Evolutionary conservation across 2,113 vertebrate genomes (phyloP), one percentile per base, ranked within the genome.

Genomic region (Actenoides lindsayi): DNA sequence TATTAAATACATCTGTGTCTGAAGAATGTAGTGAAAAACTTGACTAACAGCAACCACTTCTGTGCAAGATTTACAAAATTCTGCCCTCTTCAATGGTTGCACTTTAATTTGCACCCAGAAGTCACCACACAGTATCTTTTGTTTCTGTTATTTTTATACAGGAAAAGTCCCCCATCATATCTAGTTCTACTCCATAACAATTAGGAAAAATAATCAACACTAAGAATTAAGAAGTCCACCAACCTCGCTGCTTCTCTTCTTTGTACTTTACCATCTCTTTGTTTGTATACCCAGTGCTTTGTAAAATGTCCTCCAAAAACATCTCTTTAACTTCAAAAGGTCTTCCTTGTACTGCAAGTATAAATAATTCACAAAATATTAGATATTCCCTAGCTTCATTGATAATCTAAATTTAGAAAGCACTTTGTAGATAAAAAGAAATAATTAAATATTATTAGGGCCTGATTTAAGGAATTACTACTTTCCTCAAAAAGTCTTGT

Each of bases 241-340:
- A 97, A 99, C 99, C 98, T 98, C 73, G 98, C 60, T 99, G 98
- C 62, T 98, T 98, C 94, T 99, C 98, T 62, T 98, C 98, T 94
- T 98, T 98, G 97, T 98, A 99, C 90, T 99, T 99, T 9, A 89
- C 54, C 98, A 99, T 98, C 87, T 98, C 98, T 95, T 98, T 98
- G 67, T 98, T 99, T 92, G 97, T 98, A 92, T 99, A 99, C 9
- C 98, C 98, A 25, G 99, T 99, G 67, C 98, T 98, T 94, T 97
- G 98, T 95, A 99, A 98, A 93, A 99, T 97, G 84, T 99, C 99
- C 97, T 99, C 99, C 90, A 99, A 90, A 98, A 99, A 99, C 94
- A 99, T 94, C 90, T 99, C 98, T 90, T 99, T 99, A 79, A 99
- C 99, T 90, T 99, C 99, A 98, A 98, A 99, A 48, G 98, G 98